Evolutionary conservation across 2,113 vertebrate species (phyloP).

Genomic region (Oreotrochilus melanogaster): DNA sequence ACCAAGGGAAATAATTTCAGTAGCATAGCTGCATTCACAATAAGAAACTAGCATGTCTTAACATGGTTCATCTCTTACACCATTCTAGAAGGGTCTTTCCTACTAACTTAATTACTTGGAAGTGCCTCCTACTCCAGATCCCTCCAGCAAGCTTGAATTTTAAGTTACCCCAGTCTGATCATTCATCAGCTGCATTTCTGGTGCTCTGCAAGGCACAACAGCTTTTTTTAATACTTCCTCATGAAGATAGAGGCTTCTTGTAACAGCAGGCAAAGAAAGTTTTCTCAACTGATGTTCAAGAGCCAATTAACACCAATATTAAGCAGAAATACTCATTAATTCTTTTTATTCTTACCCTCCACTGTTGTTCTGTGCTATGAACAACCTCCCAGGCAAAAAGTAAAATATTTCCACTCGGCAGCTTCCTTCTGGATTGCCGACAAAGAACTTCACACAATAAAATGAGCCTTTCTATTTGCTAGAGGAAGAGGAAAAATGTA

Average conservation of each 20-base stretch:
- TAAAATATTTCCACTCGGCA: not conserved
- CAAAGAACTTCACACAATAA: conserved; percentile 35
- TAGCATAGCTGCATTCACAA: not conserved
- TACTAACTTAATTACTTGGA: conserved; percentile 43
- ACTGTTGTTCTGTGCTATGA: not conserved
- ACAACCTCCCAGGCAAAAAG: not conserved
- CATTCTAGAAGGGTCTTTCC: not conserved
- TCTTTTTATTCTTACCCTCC: not conserved
- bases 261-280: not conserved
- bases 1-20: not conserved
- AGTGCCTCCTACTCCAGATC: not conserved
- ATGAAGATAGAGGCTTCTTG: conserved; percentile 10
- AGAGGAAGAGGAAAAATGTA: not conserved
- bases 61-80: not conserved
- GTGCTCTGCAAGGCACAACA: not conserved
- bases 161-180: conserved; percentile 12
- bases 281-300: not conserved
- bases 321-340: not conserved
- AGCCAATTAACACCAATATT: not conserved
- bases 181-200: conserved; percentile 5
- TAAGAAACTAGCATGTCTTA: not conserved
- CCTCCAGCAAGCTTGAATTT: not conserved
- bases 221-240: not conserved
- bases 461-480: not conserved
- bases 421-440: conserved; percentile 6